Conservation (phyloP, 1,140 invertebrate species). For the Drosophila pruinosa region DNA sequence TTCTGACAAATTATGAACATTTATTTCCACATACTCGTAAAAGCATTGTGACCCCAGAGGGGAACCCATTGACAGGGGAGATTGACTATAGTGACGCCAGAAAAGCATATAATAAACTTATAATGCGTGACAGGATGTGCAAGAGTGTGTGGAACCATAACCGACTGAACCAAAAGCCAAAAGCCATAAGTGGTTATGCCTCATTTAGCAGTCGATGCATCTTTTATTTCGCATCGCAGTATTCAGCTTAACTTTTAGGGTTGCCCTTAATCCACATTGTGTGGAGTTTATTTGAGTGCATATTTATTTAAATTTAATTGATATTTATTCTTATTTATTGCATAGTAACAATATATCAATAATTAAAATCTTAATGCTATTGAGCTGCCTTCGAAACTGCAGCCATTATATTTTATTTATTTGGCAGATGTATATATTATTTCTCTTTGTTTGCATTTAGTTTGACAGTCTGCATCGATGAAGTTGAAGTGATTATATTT, state of each 20-base stretch:
- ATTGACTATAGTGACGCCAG: constrained; percentile 44
- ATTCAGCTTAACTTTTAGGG: background rate
- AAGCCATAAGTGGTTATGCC: constrained; percentile 55
- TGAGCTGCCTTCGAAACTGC: too few species aligned
- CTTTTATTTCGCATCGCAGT: constrained; percentile 36
- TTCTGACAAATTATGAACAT: constrained; percentile 72
- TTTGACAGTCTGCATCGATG: too few species aligned
- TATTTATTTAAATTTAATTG: constrained; percentile 79
- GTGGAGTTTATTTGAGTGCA: constrained; percentile 58
- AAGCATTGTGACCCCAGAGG: constrained; percentile 9
- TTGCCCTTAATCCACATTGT: background rate
- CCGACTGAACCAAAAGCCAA: constrained; percentile 17
- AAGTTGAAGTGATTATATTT: too few species aligned
- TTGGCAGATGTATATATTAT: too few species aligned
- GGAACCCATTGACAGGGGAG: background rate
- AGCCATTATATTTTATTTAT: constrained; percentile 51
- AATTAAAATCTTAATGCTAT: constrained; percentile 49
- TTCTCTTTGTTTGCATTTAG: too few species aligned
- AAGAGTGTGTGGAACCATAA: constrained; percentile 23
- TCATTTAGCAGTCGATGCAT: constrained; percentile 65
- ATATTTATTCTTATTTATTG: constrained; percentile 34
- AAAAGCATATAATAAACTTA: constrained; percentile 62
- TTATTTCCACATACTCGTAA: constrained; percentile 48
- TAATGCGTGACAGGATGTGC: constrained; percentile 61
- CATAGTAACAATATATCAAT: constrained; percentile 27